These are phyloP conservation scores for Bambusicola thoracicus DNA, from an alignment of 2,113 vertebrate genomes.

Conservation along the genomic window DNA sequence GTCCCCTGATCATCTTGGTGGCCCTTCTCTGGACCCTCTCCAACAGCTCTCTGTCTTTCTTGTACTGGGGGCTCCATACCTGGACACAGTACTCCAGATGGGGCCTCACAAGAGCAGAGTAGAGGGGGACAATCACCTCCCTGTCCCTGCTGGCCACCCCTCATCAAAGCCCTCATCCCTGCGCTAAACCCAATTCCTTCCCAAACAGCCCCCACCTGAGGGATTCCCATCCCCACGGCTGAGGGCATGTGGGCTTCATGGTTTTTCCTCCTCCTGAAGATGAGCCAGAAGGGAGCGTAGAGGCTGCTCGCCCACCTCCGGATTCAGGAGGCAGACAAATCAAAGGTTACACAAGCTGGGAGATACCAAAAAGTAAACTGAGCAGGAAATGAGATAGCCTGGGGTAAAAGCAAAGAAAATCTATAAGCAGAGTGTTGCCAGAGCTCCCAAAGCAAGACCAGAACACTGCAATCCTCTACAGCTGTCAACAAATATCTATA, in stretches of 20 bases:
- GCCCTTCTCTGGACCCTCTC: too few species aligned
- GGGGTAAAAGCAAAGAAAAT: not conserved
- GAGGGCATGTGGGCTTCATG: rapidly evolving
- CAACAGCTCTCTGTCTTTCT: too few species aligned
- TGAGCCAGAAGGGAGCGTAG: not conserved
- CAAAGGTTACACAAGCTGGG: rapidly evolving
- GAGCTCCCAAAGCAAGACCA: not conserved
- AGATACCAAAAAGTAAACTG: not conserved
- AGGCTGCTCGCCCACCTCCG: not conserved
- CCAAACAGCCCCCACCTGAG: not conserved
- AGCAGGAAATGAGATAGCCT: not conserved
- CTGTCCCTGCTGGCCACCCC: too few species aligned
- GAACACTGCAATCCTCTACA: not conserved
- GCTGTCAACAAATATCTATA: rapidly evolving
- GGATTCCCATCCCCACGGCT: not conserved
- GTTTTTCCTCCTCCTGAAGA: rapidly evolving
- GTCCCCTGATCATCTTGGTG: too few species aligned
- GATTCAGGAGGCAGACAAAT: not conserved
- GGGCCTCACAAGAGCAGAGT: too few species aligned
- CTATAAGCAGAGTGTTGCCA: not conserved
- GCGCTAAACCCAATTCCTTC: rapidly evolving
- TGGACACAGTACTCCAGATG: too few species aligned
- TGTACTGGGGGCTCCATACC: too few species aligned
- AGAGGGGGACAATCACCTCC: too few species aligned
- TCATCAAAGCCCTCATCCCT: rapidly evolving